Evolutionary conservation across 53 echinoderm and acorn worm genomes (phyloP).

Genomic region (Temnopleurus reevesii): DNA sequence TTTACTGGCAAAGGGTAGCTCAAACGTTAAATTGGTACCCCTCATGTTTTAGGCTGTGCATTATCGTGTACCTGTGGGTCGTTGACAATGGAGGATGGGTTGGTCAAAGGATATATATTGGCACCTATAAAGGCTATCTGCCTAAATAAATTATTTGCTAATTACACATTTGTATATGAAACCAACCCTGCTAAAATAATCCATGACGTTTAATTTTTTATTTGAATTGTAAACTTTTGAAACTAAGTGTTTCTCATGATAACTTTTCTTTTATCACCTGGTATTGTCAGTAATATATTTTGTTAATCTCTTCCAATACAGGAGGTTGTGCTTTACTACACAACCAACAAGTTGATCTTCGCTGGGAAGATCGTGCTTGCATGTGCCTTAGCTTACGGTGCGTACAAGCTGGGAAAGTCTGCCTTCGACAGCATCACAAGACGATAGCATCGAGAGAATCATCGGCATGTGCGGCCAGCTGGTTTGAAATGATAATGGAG

Average conservation of each 20-base stretch:
- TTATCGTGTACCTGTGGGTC: conserved; percentile 71
- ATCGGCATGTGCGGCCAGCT: background rate
- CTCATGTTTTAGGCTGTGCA: conserved; percentile 68
- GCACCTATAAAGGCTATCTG: too few species aligned
- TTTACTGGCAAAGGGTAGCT: too few species aligned
- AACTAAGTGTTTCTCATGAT: too few species aligned
- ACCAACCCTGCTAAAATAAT: too few species aligned
- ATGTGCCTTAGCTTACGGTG: conserved; percentile 20
- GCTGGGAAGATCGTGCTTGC: conserved; percentile 8
- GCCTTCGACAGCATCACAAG: background rate
- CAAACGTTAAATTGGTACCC: too few species aligned
- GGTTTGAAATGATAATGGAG: background rate
- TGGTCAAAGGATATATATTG: conserved; percentile 54
- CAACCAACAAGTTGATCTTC: conserved; percentile 2
- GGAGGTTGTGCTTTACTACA: conserved; percentile 51
- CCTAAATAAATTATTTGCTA: too few species aligned
- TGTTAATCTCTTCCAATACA: background rate
- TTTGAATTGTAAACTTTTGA: too few species aligned
- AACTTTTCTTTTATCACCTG: too few species aligned
- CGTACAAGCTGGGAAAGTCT: conserved; percentile 38
- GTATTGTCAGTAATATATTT: too few species aligned
- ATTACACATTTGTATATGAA: too few species aligned
- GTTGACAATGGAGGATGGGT: conserved; percentile 85
- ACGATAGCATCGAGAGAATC: conserved; percentile 1
- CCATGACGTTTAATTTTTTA: too few species aligned